Evolutionary conservation across 2,113 vertebrate genomes (phyloP).

Genomic region (Edolisoma coerulescens): DNA sequence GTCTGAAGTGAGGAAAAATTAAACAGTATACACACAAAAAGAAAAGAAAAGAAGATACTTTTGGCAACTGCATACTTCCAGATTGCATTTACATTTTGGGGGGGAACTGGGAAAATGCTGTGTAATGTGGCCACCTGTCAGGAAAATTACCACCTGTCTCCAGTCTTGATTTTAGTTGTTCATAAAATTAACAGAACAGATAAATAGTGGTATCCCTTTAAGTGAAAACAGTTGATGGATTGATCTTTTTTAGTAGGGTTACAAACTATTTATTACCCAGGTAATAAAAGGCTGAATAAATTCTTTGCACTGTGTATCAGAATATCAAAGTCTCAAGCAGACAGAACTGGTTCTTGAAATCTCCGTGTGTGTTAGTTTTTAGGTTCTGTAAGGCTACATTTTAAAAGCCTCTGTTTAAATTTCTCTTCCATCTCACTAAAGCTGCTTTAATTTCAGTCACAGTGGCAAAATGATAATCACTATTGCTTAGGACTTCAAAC

Average conservation of each 20-base stretch:
- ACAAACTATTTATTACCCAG: background rate
- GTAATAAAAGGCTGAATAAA: background rate
- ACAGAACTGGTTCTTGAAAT: background rate
- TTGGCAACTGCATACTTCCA: constrained; percentile 1
- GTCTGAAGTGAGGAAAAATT: background rate
- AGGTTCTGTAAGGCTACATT: background rate
- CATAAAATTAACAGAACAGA: background rate
- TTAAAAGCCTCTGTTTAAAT: background rate
- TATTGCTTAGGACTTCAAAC: background rate
- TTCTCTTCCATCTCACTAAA: background rate
- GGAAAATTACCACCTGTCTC: constrained; percentile 4
- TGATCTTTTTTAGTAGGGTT: background rate
- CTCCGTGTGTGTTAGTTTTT: background rate
- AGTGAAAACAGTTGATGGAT: background rate
- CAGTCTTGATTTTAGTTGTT: background rate
- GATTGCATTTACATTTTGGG: background rate
- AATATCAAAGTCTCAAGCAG: background rate
- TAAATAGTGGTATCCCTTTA: background rate
- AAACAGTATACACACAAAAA: background rate
- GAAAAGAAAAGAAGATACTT: background rate
- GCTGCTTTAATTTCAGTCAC: background rate
- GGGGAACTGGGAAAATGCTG: background rate
- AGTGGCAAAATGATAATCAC: background rate
- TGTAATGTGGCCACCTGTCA: background rate
- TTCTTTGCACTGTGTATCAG: background rate